Percentiles rank a stretch among this genome's conserved stretches.
Conservation (phyloP, 2,888 invertebrate species). For the Eupeodes latifasciatus region DNA sequence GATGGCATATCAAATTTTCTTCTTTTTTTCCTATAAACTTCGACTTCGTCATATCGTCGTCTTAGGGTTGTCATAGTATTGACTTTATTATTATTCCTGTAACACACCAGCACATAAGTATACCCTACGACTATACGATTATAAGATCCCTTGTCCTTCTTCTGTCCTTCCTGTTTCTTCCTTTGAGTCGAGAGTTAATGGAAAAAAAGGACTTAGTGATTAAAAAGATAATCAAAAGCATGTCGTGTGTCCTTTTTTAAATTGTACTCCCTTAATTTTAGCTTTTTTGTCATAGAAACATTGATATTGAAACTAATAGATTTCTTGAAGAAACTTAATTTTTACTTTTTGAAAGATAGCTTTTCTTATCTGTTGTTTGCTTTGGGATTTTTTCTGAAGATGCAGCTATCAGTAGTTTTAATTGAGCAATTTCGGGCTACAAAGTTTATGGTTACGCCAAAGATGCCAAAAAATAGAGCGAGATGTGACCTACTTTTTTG, state of each 20-base stretch:
- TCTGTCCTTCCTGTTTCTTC: neutral
- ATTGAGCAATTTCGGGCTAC: too few relatives aligned
- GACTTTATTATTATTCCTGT: constrained; percentile 47
- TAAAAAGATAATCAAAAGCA: constrained; percentile 75
- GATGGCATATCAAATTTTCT: constrained; percentile 72
- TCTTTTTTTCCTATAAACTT: constrained; percentile 27
- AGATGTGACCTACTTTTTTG: too few relatives aligned
- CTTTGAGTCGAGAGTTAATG: neutral
- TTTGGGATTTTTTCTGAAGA: neutral
- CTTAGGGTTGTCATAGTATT: constrained; percentile 48
- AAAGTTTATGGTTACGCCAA: too few relatives aligned
- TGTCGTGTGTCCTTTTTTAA: constrained; percentile 51
- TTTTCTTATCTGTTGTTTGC: neutral
- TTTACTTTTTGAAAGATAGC: neutral
- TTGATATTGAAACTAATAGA: neutral
- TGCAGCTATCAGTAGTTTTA: too few relatives aligned
- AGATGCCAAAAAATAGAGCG: too few relatives aligned
- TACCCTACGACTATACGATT: neutral
- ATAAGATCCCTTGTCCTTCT: neutral
- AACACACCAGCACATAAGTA: neutral
- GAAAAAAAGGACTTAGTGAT: constrained; percentile 54
- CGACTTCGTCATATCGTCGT: constrained; percentile 30
- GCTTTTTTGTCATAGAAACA: neutral
- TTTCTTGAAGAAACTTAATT: neutral
- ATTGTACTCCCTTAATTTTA: neutral